These are phyloP conservation scores for Oryzias curvinotus DNA, from an alignment of 2,113 vertebrate species.

Conservation along the genomic window DNA sequence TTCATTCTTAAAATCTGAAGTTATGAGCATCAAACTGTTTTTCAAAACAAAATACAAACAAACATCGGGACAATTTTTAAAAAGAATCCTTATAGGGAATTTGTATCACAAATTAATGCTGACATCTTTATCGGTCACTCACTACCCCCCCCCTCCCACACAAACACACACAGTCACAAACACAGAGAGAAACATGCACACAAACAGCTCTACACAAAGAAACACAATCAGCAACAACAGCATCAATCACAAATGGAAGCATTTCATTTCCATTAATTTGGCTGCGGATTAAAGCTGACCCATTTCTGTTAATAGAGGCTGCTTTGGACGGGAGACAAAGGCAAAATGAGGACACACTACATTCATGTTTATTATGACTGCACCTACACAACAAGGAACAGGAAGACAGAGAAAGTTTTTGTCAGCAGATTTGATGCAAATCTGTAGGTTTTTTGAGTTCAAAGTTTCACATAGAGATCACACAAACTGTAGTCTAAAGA, in stretches of 20 bases:
- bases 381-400: constrained; percentile 34
- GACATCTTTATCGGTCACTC: too few species aligned
- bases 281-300: constrained; percentile 77
- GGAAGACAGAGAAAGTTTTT: constrained; percentile 14
- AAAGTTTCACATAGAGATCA: background rate
- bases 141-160: too few species aligned
- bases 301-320: constrained; percentile 71
- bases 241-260: constrained; percentile 71
- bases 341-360: constrained; percentile 47
- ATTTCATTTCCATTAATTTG: constrained; percentile 76
- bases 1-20: too few species aligned
- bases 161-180: too few species aligned
- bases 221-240: constrained; percentile 23
- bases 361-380: constrained; percentile 34
- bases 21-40: too few species aligned
- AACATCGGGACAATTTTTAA: too few species aligned
- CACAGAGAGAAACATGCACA: too few species aligned
- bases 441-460: background rate
- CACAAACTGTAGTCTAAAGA: too few species aligned
- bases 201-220: too few species aligned
- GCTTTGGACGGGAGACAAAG: constrained; percentile 58
- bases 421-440: constrained; percentile 6
- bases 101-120: too few species aligned
- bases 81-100: too few species aligned
- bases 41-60: too few species aligned